Evolutionary conservation across 2,888 invertebrate species (phyloP).

Genomic region (Lapara coniferarum): DNA sequence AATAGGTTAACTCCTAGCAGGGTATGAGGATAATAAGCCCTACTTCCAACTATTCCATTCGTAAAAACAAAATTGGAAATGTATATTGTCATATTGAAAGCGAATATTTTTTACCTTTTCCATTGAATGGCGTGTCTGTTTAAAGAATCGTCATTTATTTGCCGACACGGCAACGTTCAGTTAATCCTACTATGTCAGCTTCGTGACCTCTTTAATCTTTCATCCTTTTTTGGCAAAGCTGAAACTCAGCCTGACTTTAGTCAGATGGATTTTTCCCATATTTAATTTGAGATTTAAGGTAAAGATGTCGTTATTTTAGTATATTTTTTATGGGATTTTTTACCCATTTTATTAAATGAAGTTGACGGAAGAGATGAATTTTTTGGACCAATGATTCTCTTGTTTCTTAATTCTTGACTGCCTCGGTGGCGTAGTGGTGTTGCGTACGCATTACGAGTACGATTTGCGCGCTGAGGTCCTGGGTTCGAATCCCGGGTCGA

Average conservation of each 20-base stretch:
- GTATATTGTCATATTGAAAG: background rate
- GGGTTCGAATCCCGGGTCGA: too few species aligned
- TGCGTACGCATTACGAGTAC: too few species aligned
- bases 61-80: background rate
- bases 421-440: too few species aligned
- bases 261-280: conserved; percentile 57
- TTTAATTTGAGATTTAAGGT: conserved; percentile 39
- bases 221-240: conserved; percentile 65
- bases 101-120: conserved; percentile 37
- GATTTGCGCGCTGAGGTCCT: too few species aligned
- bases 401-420: too few species aligned
- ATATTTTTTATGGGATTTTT: background rate
- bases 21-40: background rate
- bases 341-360: too few species aligned
- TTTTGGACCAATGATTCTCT: too few species aligned
- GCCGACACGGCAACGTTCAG: conserved; percentile 65
- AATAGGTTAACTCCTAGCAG: too few species aligned
- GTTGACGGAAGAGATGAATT: too few species aligned
- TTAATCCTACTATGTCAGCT: conserved; percentile 77
- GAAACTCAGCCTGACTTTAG: conserved; percentile 60
- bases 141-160: conserved; percentile 66
- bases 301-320: conserved; percentile 14
- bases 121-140: conserved; percentile 48
- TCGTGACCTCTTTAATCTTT: conserved; percentile 77
- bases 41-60: background rate